Evolutionary conservation across 1,140 invertebrate genomes (phyloP), one percentile per base, ranked within the genome.

Genomic region (Oedothorax gibbosus): DNA sequence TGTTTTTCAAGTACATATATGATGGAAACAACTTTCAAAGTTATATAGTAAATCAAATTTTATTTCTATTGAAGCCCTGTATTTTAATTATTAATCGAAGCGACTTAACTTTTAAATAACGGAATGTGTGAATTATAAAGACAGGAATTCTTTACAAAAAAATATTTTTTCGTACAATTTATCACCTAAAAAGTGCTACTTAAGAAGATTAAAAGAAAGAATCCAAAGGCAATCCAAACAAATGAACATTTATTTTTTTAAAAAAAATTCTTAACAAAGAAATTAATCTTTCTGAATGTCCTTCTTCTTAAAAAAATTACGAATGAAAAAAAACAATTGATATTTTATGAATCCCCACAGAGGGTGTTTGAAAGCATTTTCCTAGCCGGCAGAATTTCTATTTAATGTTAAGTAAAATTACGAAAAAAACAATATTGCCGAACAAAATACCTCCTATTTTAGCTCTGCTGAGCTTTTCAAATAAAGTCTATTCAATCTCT

Each of bases 341-440:
- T 75, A 75, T 60, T 75, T 75, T 75, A 53, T 56, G 72, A 21
- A n/a, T 75, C 72, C 56, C 54, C 12, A 14, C 72, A 75, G 72
- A 49, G 72, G 60, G 60, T 57, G 72, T 75, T 75, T 75, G 56
- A 56, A 75, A 75, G 54, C 72, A 62, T 75, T 35, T 35, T 35
- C 5, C 35, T 35, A 35, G 35, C 35, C 35, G 35, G 35, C 35
- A 49, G 53, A 12, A 35, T 49, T 35, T 35, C 60, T 75, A 75
- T 57, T 75, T 75, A 75, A 75, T 75, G 5, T 21, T 9, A 49
- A 75, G 35, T 35, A 75, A 75, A 50, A 18, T 9, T 11, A 57
- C 14, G 53, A 56, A 73, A 57, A 57, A 21, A 15, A 75, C 18
- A 75, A 75, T 75, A 60, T 56, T 57, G 15, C 60, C 56, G 72